Conservation (phyloP, 2,113 vertebrate species). For the Spizaetus ornatus region DNA sequence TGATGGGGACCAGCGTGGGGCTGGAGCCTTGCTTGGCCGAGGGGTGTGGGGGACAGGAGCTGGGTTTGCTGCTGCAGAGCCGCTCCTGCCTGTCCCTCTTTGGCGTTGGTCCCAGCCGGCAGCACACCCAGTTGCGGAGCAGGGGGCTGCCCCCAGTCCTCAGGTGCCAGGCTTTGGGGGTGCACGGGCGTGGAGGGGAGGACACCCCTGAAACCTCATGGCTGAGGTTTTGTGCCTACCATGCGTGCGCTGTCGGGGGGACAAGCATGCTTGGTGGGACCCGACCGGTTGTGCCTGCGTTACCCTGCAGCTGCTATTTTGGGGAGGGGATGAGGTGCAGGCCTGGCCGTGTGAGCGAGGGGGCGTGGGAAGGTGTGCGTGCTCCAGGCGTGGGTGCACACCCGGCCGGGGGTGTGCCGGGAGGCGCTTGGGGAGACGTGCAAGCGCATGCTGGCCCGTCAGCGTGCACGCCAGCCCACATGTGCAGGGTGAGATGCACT, state of each 20-base stretch:
- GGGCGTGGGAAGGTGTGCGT: not conserved
- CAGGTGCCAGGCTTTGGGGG: not conserved
- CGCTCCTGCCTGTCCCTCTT: not conserved
- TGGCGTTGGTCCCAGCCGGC: not conserved
- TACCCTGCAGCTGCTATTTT: not conserved
- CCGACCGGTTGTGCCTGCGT: not conserved
- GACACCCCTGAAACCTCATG: not conserved
- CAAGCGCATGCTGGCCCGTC: not conserved
- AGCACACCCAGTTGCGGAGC: not conserved
- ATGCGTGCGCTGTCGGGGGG: fast-evolving
- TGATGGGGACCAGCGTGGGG: not conserved
- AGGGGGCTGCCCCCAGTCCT: not conserved
- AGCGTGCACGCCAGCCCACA: not conserved
- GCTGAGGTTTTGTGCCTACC: not conserved
- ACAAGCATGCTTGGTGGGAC: not conserved
- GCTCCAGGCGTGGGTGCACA: not conserved
- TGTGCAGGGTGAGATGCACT: not conserved
- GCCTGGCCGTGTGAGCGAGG: not conserved
- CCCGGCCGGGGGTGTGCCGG: not conserved
- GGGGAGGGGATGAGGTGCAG: not conserved
- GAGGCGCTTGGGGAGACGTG: not conserved
- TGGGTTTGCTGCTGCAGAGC: not conserved
- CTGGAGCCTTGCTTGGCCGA: fast-evolving
- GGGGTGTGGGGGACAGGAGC: not conserved
- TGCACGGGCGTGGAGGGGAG: fast-evolving